Conservation (phyloP, 1,140 invertebrate genomes). For the Caligus rogercresseyi region DNA sequence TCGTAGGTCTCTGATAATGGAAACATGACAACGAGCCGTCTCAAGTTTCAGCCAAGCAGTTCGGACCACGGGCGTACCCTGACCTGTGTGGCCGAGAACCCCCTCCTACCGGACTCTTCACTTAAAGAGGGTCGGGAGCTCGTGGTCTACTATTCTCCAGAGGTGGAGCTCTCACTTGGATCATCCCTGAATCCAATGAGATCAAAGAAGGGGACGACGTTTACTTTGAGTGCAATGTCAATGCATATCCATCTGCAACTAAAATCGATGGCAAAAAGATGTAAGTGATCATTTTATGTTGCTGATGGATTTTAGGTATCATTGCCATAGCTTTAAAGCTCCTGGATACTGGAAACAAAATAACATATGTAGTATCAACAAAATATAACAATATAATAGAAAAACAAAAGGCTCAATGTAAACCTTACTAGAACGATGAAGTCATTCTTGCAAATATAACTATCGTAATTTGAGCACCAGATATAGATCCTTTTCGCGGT, state of each 20-base stretch:
- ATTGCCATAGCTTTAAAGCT: too few species aligned
- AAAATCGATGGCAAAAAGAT: constrained; percentile 22
- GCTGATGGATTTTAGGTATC: too few species aligned
- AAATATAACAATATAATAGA: too few species aligned
- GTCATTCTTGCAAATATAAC: too few species aligned
- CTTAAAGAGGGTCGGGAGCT: constrained; percentile 28
- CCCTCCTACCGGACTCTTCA: constrained; percentile 25
- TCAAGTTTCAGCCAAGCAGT: constrained; percentile 27
- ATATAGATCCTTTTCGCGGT: too few species aligned
- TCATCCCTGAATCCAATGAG: constrained; percentile 30
- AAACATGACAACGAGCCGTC: constrained; percentile 27
- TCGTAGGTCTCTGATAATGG: constrained; percentile 26
- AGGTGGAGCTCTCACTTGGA: constrained; percentile 31
- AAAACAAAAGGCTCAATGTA: too few species aligned
- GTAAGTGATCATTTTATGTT: too few species aligned
- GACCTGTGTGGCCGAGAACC: constrained; percentile 28
- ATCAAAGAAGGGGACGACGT: constrained; percentile 37
- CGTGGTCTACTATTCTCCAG: constrained; percentile 31
- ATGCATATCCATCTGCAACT: constrained; percentile 19
- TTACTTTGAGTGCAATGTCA: constrained; percentile 33
- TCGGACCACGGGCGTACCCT: constrained; percentile 27
- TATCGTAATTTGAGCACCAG: too few species aligned
- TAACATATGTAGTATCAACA: too few species aligned
- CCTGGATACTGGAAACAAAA: too few species aligned
- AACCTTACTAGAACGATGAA: too few species aligned